A percentile compares a stretch with the other conserved stretches of the same genome.
phyloP scores from a whole-genome alignment of 2,888 invertebrate species.

The Andricus curvator region DNA sequence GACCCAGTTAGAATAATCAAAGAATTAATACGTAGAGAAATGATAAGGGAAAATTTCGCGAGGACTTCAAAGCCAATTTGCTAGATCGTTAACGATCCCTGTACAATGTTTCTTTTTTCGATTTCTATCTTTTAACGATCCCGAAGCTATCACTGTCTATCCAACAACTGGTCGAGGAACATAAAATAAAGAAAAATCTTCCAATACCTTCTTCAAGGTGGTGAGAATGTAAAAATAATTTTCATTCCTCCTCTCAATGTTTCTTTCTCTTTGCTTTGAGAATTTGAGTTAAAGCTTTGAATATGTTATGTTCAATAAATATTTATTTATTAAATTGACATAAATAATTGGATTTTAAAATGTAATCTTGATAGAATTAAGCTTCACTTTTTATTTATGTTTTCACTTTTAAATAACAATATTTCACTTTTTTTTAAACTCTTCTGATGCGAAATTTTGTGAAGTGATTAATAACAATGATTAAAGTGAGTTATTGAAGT shows the following conservation, averaged over 20 bases:
- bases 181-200: slow-evolving; percentile 16
- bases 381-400: no score
- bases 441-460: not conserved
- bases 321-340: no score
- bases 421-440: no score
- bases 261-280: not conserved
- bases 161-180: not conserved
- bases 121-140: slow-evolving; percentile 25
- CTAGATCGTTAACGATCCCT: slow-evolving; percentile 44
- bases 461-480: not conserved
- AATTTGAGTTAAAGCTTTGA: not conserved
- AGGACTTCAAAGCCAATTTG: slow-evolving; percentile 48
- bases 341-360: no score
- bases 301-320: no score
- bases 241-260: not conserved
- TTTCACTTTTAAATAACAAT: no score
- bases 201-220: not conserved
- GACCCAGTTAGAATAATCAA: slow-evolving; percentile 59
- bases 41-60: slow-evolving; percentile 38
- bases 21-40: slow-evolving; percentile 34
- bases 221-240: not conserved
- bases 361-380: no score
- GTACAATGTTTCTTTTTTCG: slow-evolving; percentile 29
- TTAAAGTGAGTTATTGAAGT: not conserved
- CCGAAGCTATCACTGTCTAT: slow-evolving; percentile 3